These are phyloP conservation scores for Hydropotes inermis DNA, from an alignment of 2,113 vertebrate species.

Conservation along the genomic window DNA sequence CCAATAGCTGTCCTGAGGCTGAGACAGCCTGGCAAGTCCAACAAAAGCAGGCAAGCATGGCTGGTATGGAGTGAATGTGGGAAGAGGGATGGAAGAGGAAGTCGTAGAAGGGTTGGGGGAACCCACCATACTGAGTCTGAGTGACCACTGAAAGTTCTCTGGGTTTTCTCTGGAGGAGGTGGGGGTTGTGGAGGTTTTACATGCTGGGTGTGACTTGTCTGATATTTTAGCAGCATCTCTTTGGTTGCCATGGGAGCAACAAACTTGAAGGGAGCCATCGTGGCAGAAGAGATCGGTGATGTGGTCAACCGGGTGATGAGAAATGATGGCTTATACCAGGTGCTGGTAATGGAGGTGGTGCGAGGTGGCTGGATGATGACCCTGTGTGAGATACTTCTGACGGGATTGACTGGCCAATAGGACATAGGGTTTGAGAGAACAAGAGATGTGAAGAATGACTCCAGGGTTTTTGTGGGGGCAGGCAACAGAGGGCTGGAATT, in stretches of 20 bases:
- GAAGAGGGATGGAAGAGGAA: not conserved
- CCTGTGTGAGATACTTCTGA: not conserved
- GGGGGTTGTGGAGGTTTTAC: accelerated
- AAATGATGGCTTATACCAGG: too few relatives aligned
- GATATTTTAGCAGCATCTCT: not conserved
- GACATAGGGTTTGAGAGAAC: not conserved
- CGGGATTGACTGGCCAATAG: not conserved
- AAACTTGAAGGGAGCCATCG: not conserved
- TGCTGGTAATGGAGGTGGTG: accelerated
- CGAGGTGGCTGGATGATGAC: not conserved
- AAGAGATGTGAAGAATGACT: not conserved
- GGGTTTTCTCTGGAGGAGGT: not conserved
- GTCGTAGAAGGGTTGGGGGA: accelerated
- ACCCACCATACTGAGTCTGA: not conserved
- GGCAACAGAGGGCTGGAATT: not conserved
- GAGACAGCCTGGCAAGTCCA: not conserved
- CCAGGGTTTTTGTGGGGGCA: too few relatives aligned
- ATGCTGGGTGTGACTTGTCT: not conserved
- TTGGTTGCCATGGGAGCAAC: not conserved
- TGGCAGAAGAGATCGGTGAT: not conserved
- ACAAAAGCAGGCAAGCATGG: not conserved
- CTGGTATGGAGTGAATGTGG: not conserved
- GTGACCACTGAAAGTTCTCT: not conserved
- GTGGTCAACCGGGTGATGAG: not conserved
- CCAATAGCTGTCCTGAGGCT: not conserved